These are phyloP conservation scores for Antechinus flavipes DNA, from an alignment of 2,113 vertebrate genomes.

Conservation along the genomic window DNA sequence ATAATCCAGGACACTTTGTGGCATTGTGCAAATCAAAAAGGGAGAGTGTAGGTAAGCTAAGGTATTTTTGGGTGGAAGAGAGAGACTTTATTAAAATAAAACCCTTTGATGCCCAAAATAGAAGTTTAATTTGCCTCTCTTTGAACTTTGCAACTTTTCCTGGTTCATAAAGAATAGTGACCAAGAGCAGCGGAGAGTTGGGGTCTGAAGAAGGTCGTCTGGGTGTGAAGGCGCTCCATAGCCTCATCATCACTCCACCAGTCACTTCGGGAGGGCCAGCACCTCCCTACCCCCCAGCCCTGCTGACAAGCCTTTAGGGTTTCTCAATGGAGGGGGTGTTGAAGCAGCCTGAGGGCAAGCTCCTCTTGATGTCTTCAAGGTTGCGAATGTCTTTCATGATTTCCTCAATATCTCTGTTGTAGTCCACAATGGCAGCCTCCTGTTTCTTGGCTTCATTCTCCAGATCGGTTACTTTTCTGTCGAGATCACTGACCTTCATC, in stretches of 20 bases:
- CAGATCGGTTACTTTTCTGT: constrained; percentile 92
- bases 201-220: constrained; percentile 85
- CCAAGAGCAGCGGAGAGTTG: constrained; percentile 80
- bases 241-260: constrained; percentile 74
- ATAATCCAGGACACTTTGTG: constrained; percentile 66
- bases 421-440: constrained; percentile 92
- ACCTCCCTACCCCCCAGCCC: constrained; percentile 55
- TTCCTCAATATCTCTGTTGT: constrained; percentile 94
- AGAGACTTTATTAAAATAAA: constrained; percentile 77
- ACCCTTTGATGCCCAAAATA: constrained; percentile 80
- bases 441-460: constrained; percentile 91
- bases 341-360: constrained; percentile 95
- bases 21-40: constrained; percentile 70
- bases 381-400: constrained; percentile 95
- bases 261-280: constrained; percentile 61
- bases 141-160: constrained; percentile 80
- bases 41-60: constrained; percentile 71
- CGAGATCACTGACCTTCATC: constrained; percentile 91
- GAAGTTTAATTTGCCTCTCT: constrained; percentile 82
- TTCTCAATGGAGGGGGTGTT: constrained; percentile 96
- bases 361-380: constrained; percentile 96
- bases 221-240: constrained; percentile 88
- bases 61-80: constrained; percentile 71
- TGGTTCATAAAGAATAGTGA: constrained; percentile 81
- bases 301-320: constrained; percentile 81